phyloP scores from a whole-genome alignment of 2,113 vertebrate genomes.

The Pseudopipra pipra region DNA sequence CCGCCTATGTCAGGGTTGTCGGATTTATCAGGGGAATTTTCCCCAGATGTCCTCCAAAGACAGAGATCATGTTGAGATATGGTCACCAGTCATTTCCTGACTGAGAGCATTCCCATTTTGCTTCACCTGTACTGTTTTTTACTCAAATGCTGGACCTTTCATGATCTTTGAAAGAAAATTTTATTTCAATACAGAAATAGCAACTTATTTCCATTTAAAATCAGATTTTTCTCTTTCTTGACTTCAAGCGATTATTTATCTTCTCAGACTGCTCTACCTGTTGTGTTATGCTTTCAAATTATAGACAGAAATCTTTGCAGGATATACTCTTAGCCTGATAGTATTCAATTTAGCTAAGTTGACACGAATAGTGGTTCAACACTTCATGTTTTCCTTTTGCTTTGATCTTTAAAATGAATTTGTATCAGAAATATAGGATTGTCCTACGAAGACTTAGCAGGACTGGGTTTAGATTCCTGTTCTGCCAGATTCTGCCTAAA shows the following conservation, averaged over 20 bases:
- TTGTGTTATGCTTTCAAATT: neutral
- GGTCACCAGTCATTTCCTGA: neutral
- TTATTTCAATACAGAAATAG: neutral
- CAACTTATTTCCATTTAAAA: neutral
- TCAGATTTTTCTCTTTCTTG: neutral
- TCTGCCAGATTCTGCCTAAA: neutral
- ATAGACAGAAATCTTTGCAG: neutral
- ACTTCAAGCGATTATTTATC: neutral
- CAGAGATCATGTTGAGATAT: neutral
- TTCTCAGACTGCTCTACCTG: neutral
- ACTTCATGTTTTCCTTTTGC: neutral
- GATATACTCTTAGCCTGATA: neutral
- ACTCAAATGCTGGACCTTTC: neutral
- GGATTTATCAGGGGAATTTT: neutral
- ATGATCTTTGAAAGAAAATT: neutral
- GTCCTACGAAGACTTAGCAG: neutral
- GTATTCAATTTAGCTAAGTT: neutral
- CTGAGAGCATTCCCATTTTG: neutral
- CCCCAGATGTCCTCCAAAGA: neutral
- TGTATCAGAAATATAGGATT: neutral
- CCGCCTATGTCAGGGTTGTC: neutral
- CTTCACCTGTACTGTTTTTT: neutral
- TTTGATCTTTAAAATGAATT: neutral
- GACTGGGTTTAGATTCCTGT: neutral
- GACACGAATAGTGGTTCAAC: neutral